Conservation (phyloP, 2,888 invertebrate genomes). For the Eulithis testata region DNA sequence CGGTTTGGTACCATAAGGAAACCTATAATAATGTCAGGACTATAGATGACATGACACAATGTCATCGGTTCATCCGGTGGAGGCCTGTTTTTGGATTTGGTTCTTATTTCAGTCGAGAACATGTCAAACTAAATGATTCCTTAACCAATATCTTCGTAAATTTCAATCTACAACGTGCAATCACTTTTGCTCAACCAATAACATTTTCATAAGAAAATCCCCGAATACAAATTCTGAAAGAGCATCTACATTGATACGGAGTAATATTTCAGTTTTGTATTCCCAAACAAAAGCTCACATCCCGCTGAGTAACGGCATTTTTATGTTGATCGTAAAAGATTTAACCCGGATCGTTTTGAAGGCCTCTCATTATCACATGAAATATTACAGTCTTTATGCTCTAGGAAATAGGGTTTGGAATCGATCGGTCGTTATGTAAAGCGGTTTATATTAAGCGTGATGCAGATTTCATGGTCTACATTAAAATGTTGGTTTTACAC, state of each 20-base stretch:
- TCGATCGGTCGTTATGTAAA: conserved; percentile 48
- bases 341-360: conserved; percentile 55
- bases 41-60: too few relatives aligned
- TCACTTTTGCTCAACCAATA: conserved; percentile 22
- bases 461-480: conserved; percentile 47
- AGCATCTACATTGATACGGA: conserved; percentile 29
- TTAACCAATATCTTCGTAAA: conserved; percentile 16
- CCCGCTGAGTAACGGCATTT: conserved; percentile 55
- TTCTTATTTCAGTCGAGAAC: too few relatives aligned
- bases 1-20: too few relatives aligned
- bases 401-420: conserved; percentile 49
- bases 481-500: conserved; percentile 48
- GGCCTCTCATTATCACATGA: conserved; percentile 56
- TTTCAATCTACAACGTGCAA: conserved; percentile 17
- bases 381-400: conserved; percentile 49
- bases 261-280: conserved; percentile 39
- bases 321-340: conserved; percentile 66
- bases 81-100: too few relatives aligned
- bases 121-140: too few relatives aligned
- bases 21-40: too few relatives aligned
- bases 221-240: conserved; percentile 23
- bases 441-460: conserved; percentile 45
- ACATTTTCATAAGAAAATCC: conserved; percentile 18
- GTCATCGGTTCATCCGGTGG: too few relatives aligned
- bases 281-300: conserved; percentile 40